Percentiles rank a stretch among this genome's conserved stretches.
Conservation (phyloP, 2,113 vertebrate species). For the Chloebia gouldiae region DNA sequence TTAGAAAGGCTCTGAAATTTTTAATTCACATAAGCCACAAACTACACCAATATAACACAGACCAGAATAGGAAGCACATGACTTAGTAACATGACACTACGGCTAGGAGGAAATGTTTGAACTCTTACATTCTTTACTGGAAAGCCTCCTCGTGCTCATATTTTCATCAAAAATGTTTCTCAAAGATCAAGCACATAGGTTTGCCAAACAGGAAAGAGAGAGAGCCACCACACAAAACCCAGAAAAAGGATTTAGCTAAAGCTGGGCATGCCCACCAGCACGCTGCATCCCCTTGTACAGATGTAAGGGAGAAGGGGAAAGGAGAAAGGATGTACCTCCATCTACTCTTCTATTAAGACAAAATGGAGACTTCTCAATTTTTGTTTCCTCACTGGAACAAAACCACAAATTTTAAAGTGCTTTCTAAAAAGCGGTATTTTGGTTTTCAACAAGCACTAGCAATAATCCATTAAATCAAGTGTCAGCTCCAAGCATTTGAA, state of each 20-base stretch:
- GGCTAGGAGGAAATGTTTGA: neutral
- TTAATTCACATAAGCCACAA: neutral
- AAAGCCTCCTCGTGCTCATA: neutral
- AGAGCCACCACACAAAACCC: rapidly evolving
- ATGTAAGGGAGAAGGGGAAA: neutral
- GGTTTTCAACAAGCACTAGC: neutral
- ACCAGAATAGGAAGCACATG: neutral
- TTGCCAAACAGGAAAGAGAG: neutral
- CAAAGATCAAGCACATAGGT: neutral
- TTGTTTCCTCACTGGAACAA: neutral
- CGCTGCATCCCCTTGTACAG: rapidly evolving
- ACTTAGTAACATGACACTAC: neutral
- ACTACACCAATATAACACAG: neutral
- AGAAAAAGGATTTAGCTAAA: neutral
- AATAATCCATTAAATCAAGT: neutral
- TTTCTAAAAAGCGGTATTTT: neutral
- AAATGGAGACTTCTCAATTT: neutral
- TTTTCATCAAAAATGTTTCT: neutral
- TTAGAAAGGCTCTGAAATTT: neutral
- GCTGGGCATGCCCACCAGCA: neutral
- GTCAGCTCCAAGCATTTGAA: neutral
- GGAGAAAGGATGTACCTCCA: neutral
- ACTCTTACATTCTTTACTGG: neutral
- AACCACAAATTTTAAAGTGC: neutral
- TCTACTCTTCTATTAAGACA: neutral